Evolutionary conservation across 2,113 vertebrate genomes (phyloP).

Genomic region (Columba janthina): DNA sequence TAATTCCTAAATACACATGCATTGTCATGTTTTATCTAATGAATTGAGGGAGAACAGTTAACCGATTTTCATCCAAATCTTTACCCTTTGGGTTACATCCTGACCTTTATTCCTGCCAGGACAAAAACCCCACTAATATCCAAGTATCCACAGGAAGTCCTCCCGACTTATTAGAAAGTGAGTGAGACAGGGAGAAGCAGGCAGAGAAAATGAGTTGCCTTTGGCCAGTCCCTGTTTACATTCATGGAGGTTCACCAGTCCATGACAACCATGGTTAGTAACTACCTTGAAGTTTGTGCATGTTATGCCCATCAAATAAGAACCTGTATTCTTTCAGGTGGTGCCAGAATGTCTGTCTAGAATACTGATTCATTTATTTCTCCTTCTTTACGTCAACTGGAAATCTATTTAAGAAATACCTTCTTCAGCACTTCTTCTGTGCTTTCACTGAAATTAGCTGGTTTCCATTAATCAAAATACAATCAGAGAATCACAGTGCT

Average conservation of each 20-base stretch:
- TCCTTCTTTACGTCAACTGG: background rate
- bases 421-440: background rate
- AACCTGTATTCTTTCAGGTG: background rate
- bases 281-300: background rate
- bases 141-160: background rate
- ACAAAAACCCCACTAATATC: rapidly evolving
- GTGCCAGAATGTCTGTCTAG: background rate
- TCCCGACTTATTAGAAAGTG: background rate
- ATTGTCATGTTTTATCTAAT: background rate
- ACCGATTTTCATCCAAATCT: background rate
- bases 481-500: background rate
- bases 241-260: background rate
- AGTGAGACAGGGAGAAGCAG: background rate
- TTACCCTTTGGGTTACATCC: background rate
- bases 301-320: background rate
- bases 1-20: background rate
- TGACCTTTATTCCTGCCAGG: background rate
- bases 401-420: background rate
- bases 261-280: background rate
- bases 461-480: conserved; percentile 1
- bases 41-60: background rate
- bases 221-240: background rate
- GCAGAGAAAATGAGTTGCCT: background rate
- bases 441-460: conserved; percentile 3
- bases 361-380: background rate